Conservation (phyloP, 2,113 vertebrate species). For the Antechinus stuartii region DNA sequence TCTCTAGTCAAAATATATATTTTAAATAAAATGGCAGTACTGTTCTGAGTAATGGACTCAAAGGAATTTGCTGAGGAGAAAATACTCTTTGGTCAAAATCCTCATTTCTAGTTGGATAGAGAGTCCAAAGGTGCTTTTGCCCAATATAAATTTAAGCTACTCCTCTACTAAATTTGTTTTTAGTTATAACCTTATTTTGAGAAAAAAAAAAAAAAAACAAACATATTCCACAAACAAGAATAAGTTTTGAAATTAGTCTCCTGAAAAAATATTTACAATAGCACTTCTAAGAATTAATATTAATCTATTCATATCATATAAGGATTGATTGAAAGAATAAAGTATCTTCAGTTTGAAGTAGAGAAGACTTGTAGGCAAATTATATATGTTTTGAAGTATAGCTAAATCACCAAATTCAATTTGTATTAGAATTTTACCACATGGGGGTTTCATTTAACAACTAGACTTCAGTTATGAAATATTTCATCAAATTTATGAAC, state of each 20-base stretch:
- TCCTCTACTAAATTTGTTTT: background rate
- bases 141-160: slow-evolving; percentile 54
- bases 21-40: slow-evolving; percentile 50
- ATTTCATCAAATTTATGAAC: background rate
- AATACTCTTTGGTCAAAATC: background rate
- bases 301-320: background rate
- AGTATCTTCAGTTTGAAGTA: background rate
- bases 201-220: background rate
- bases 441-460: background rate
- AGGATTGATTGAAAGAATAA: background rate
- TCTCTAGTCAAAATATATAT: slow-evolving; percentile 29
- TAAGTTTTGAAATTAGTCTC: background rate
- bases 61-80: slow-evolving; percentile 6
- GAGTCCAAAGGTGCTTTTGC: slow-evolving; percentile 38
- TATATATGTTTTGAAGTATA: background rate
- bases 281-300: background rate
- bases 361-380: background rate
- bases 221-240: background rate
- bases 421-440: background rate
- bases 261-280: background rate
- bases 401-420: background rate
- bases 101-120: slow-evolving; percentile 27
- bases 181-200: background rate
- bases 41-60: slow-evolving; percentile 20
- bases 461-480: background rate